phyloP scores from a whole-genome alignment of 2,797 vertebrate species.

The Parauchenoglanis ngamensis region DNA sequence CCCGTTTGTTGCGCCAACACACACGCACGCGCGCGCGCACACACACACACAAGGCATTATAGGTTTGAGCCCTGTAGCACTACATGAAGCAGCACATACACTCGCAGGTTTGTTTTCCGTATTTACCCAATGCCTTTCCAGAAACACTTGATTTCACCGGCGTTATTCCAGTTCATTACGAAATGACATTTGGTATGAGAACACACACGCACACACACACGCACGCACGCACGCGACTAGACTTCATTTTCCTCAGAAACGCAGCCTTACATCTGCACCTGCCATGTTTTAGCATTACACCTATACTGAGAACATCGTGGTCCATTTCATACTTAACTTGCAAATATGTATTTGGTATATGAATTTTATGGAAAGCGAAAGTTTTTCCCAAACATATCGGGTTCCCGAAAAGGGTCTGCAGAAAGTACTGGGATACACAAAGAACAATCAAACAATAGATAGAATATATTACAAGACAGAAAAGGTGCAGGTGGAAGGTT shows the following conservation, averaged over 20 bases:
- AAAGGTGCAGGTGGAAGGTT: background rate
- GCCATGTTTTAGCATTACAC: conserved; percentile 13
- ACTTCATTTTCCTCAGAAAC: conserved; percentile 1
- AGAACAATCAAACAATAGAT: background rate
- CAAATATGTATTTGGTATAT: background rate
- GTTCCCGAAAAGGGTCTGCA: background rate
- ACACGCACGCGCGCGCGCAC: background rate
- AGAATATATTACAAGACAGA: conserved; percentile 16
- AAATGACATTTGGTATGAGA: conserved; percentile 18
- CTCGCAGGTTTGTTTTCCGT: background rate
- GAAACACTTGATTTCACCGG: conserved; percentile 16
- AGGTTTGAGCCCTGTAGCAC: conserved; percentile 85
- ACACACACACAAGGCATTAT: conserved; percentile 69
- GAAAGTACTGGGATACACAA: background rate
- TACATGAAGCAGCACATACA: conserved; percentile 72
- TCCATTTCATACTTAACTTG: conserved; percentile 1
- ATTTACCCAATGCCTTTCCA: background rate
- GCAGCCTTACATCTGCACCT: conserved; percentile 15
- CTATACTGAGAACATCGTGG: conserved; percentile 14
- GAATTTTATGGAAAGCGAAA: background rate
- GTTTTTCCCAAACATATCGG: background rate
- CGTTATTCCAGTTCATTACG: conserved; percentile 12
- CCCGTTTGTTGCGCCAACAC: conserved; percentile 7
- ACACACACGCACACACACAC: no score
- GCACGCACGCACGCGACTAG: background rate